Conservation (phyloP, 2,888 invertebrate genomes). For the Diachrysia chrysitis region DNA sequence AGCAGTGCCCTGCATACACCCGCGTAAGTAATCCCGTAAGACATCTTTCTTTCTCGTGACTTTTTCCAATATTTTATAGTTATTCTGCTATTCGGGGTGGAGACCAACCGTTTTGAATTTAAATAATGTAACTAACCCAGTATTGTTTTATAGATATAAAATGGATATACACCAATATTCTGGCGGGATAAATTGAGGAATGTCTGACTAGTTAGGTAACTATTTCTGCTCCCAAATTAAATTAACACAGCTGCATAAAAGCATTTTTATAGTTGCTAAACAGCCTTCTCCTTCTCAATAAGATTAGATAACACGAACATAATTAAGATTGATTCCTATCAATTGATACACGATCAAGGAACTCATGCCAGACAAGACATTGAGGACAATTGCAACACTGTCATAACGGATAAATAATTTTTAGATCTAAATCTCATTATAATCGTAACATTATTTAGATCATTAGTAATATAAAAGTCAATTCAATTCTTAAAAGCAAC, state of each 20-base stretch:
- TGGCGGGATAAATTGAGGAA: too few relatives aligned
- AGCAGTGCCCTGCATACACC: too few relatives aligned
- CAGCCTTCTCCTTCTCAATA: background rate
- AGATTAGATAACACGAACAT: background rate
- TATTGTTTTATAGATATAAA: too few relatives aligned
- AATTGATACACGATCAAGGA: constrained; percentile 15
- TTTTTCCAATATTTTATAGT: too few relatives aligned
- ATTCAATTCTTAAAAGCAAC: constrained; percentile 31
- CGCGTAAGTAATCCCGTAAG: too few relatives aligned
- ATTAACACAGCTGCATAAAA: background rate
- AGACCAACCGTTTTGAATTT: too few relatives aligned
- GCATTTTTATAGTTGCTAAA: background rate
- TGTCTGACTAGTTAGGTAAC: too few relatives aligned
- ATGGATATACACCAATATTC: too few relatives aligned
- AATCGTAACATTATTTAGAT: constrained; percentile 17
- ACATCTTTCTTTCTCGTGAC: too few relatives aligned
- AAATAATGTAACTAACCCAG: too few relatives aligned
- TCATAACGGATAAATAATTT: constrained; percentile 21
- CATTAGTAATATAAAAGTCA: constrained; percentile 39
- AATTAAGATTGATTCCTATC: background rate
- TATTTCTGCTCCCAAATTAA: too few relatives aligned
- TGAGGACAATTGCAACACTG: constrained; percentile 23
- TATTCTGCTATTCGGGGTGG: too few relatives aligned
- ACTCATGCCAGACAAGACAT: constrained; percentile 23
- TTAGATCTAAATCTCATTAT: constrained; percentile 37